phyloP scores from a whole-genome alignment of 2,113 vertebrate species.

The Noturus placidus region DNA sequence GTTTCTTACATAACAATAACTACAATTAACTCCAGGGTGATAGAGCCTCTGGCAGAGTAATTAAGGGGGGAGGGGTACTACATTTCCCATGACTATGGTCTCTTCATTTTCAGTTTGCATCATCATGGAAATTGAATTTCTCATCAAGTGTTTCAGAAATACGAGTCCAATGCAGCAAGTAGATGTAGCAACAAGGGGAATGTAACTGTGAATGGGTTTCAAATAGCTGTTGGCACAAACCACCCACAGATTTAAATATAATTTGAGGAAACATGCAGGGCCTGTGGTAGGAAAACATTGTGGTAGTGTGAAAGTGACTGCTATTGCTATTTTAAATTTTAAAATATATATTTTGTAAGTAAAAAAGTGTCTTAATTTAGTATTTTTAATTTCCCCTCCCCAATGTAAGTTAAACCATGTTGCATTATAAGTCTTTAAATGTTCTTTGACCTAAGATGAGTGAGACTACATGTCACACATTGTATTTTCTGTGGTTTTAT shows the following conservation, averaged over 20 bases:
- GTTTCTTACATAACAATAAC: constrained; percentile 37
- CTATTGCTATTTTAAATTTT: too few relatives aligned
- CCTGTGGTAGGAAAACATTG: constrained; percentile 51
- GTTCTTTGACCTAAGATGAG: constrained; percentile 31
- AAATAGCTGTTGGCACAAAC: constrained; percentile 56
- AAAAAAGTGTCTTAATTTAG: constrained; percentile 47
- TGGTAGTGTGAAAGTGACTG: constrained; percentile 59
- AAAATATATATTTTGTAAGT: constrained; percentile 58
- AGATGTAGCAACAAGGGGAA: constrained; percentile 55
- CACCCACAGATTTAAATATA: constrained; percentile 53
- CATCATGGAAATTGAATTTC: constrained; percentile 48
- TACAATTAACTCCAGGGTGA: constrained; percentile 81
- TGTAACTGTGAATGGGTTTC: constrained; percentile 60
- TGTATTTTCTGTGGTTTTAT: neutral
- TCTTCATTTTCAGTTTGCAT: constrained; percentile 47
- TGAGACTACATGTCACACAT: constrained; percentile 47
- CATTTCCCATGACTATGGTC: constrained; percentile 53
- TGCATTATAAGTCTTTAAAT: neutral
- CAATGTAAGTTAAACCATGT: constrained; percentile 40
- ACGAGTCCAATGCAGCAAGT: constrained; percentile 51
- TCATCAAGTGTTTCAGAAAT: constrained; percentile 43
- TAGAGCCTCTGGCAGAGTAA: constrained; percentile 80
- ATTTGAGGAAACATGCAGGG: constrained; percentile 51
- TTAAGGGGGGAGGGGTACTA: constrained; percentile 33
- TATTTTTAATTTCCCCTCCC: constrained; percentile 28